Evolutionary conservation across 2,797 vertebrate genomes (phyloP).

Genomic region (Cynopterus sphinx): DNA sequence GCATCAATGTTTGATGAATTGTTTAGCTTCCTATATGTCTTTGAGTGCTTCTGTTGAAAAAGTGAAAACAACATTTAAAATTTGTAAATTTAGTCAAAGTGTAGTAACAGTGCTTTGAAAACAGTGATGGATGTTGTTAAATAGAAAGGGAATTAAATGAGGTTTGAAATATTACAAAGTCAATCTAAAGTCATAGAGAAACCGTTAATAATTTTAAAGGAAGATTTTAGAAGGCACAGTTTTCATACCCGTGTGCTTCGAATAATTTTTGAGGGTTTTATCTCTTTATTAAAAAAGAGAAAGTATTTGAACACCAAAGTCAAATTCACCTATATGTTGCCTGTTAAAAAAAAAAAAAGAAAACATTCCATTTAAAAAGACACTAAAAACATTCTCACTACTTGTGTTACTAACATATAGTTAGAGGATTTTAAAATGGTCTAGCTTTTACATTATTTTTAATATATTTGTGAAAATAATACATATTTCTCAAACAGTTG

Average conservation of each 20-base stretch:
- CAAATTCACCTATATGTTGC: neutral
- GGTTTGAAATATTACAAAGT: constrained; percentile 35
- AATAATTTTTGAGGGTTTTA: neutral
- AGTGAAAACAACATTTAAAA: neutral
- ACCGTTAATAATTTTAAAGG: neutral
- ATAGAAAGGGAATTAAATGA: neutral
- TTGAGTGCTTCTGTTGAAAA: neutral
- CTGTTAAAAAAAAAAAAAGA: neutral
- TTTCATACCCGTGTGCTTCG: neutral
- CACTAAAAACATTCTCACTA: neutral
- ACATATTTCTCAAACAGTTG: neutral
- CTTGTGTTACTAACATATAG: neutral
- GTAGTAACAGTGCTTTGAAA: constrained; percentile 13
- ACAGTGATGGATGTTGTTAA: neutral
- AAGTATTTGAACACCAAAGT: neutral
- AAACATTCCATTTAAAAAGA: neutral
- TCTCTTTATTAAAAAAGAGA: neutral
- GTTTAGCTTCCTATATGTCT: neutral
- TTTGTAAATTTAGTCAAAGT: neutral
- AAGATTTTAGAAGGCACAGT: neutral
- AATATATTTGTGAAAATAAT: neutral
- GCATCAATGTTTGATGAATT: neutral
- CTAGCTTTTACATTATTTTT: neutral
- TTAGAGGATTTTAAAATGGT: neutral
- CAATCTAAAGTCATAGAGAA: neutral